These are phyloP conservation scores for Microplitis mediator DNA, from an alignment of 1,140 invertebrate species.

Conservation along the genomic window DNA sequence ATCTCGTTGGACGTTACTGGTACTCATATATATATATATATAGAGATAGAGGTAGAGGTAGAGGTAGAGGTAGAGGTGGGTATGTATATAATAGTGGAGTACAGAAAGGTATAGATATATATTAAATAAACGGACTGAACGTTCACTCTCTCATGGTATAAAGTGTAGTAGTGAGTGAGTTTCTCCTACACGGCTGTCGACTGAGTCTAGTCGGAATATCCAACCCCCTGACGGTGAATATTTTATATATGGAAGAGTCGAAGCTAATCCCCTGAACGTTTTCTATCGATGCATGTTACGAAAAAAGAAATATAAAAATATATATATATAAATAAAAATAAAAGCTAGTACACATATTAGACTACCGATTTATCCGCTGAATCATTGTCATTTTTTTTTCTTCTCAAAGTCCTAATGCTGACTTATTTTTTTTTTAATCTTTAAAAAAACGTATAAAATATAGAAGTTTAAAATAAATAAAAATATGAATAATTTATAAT, in stretches of 20 bases:
- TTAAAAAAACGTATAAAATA: too few species aligned
- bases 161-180: neutral
- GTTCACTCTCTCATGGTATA: slow-evolving; percentile 7
- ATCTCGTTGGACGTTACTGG: slow-evolving; percentile 16
- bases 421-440: neutral
- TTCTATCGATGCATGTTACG: slow-evolving; percentile 13
- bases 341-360: slow-evolving; percentile 20
- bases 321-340: slow-evolving; percentile 22
- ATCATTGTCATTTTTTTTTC: slow-evolving; percentile 6
- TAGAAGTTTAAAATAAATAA: too few species aligned
- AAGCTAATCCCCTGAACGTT: slow-evolving; percentile 18
- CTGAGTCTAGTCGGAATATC: slow-evolving; percentile 34
- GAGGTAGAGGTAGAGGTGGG: too few species aligned
- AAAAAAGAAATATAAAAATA: neutral
- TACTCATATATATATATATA: neutral
- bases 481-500: too few species aligned
- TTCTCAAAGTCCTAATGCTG: neutral
- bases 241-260: slow-evolving; percentile 45
- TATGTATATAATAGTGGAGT: too few species aligned
- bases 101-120: neutral
- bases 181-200: slow-evolving; percentile 18
- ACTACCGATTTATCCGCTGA: slow-evolving; percentile 10
- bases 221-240: slow-evolving; percentile 40
- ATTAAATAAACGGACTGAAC: slow-evolving; percentile 19
- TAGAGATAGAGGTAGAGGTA: too few species aligned